Evolutionary conservation across 2,888 invertebrate genomes (phyloP).

Genomic region (Nomada flava): DNA sequence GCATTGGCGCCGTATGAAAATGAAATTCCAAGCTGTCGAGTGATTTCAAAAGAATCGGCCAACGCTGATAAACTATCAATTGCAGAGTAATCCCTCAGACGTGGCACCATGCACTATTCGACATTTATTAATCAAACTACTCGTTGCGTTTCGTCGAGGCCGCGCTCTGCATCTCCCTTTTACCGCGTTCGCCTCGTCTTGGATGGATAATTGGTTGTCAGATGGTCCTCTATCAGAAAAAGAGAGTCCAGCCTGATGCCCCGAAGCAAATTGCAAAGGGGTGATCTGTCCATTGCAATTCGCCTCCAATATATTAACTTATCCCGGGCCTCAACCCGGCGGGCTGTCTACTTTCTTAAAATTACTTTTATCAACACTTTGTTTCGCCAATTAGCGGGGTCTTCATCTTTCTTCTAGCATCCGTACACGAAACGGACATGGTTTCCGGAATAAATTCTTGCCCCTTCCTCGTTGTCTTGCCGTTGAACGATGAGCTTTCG

Average conservation of each 20-base stretch:
- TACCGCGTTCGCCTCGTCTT: conserved; percentile 48
- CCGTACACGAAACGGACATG: conserved; percentile 1
- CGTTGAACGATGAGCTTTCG: too few relatives aligned
- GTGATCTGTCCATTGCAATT: conserved; percentile 77
- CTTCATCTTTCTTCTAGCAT: conserved; percentile 45
- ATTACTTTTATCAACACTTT: conserved; percentile 73
- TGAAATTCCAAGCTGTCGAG: conserved; percentile 25
- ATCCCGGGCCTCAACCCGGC: conserved; percentile 55
- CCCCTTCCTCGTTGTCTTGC: too few relatives aligned
- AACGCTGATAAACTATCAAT: conserved; percentile 42
- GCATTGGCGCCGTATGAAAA: neutral
- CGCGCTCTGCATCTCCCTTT: conserved; percentile 44
- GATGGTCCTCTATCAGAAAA: conserved; percentile 60
- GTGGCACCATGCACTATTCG: conserved; percentile 25
- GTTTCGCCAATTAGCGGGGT: conserved; percentile 66
- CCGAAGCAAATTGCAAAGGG: conserved; percentile 75
- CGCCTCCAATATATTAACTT: conserved; percentile 77
- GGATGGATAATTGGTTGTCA: conserved; percentile 75
- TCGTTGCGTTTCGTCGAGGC: conserved; percentile 14
- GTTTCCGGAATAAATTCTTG: neutral
- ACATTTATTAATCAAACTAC: conserved; percentile 56
- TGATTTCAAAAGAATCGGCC: neutral
- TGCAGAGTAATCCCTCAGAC: conserved; percentile 27
- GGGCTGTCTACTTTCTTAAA: conserved; percentile 65
- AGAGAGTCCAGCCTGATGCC: conserved; percentile 52